Evolutionary conservation across 2,797 vertebrate species (phyloP), one percentile per base, ranked within the genome.

Genomic region (Poeciliopsis presidionis): DNA sequence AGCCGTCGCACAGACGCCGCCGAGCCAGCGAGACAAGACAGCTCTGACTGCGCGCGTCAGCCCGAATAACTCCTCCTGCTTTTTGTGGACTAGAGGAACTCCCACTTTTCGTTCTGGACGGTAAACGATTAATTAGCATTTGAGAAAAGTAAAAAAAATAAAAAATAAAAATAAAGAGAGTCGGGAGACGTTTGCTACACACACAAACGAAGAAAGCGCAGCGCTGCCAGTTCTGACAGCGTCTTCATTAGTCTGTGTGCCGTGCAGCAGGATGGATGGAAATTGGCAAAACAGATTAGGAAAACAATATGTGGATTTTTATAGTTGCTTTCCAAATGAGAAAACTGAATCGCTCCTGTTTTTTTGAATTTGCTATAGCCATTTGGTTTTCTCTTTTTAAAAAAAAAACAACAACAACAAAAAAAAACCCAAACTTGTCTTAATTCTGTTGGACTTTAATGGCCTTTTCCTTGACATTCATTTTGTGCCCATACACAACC

Each of bases 11-110:
- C 20, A 13, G 41, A 33, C 33, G 69, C 72, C 78, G 77, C 5
- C 45, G 75, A 83, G 82, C 59, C 75, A 82, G 80, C 59, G 43
- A 85, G 80, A 83, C 4, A 5, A 85, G 78, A 78, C 78, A 75
- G 76, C 74, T 41, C 85, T 69, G 71, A 49, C 46, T 75, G 36
- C 75, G 51, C 51, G 39, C 53, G 78, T 74, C 55, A 59, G 77
- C 79, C 65, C 47, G 67, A 20, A 53, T 45, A 67, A 63, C 43
- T 63, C 79, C 13, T 84, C 86, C 18, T 73, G 46, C 28, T 55
- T 55, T 41, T 55, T 41, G 45, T 25, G 72, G 36, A 73, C 41
- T 18, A 55, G 25, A 73, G 9, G 20, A 41, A 41, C 20, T n/a
- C 36, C 7, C 46, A 74, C 14, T n/a, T 25, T 55, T 28, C 25